phyloP scores from a whole-genome alignment of 2,888 invertebrate species.

The Ectemnius cavifrons region DNA sequence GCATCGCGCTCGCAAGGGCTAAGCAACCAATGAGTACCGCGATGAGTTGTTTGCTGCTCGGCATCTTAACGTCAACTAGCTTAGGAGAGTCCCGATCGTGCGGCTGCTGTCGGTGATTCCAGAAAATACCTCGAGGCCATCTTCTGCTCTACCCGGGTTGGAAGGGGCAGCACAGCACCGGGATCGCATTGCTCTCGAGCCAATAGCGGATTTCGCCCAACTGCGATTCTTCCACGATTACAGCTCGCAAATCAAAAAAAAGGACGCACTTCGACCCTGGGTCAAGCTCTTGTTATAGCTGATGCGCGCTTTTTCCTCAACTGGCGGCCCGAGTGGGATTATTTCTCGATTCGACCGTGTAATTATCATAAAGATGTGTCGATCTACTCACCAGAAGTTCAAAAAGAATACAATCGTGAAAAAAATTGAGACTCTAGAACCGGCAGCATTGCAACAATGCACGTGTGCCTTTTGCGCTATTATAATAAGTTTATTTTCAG shows the following conservation, averaged over 20 bases:
- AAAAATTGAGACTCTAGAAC: too few relatives aligned
- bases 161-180: conserved; percentile 46
- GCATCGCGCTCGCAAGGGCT: conserved; percentile 47
- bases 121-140: conserved; percentile 46
- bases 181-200: conserved; percentile 14
- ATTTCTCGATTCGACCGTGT: too few relatives aligned
- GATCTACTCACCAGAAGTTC: too few relatives aligned
- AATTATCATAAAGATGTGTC: too few relatives aligned
- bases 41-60: conserved; percentile 52
- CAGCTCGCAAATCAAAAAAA: too few relatives aligned
- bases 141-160: conserved; percentile 38
- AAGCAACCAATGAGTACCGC: conserved; percentile 48
- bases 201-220: conserved; percentile 3
- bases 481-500: too few relatives aligned
- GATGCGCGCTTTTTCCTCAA: too few relatives aligned
- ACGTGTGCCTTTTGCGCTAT: too few relatives aligned
- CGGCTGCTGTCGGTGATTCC: conserved; percentile 40
- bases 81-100: conserved; percentile 21
- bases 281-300: background rate
- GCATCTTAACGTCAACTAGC: conserved; percentile 66
- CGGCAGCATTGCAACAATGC: too few relatives aligned
- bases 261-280: too few relatives aligned
- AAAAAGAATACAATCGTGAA: too few relatives aligned
- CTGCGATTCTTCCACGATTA: background rate
- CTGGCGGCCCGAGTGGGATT: too few relatives aligned